Evolutionary conservation across 2,888 invertebrate species (phyloP), one percentile per base, ranked within the genome.

Genomic region (Bursaphelenchus okinawaensis): DNA sequence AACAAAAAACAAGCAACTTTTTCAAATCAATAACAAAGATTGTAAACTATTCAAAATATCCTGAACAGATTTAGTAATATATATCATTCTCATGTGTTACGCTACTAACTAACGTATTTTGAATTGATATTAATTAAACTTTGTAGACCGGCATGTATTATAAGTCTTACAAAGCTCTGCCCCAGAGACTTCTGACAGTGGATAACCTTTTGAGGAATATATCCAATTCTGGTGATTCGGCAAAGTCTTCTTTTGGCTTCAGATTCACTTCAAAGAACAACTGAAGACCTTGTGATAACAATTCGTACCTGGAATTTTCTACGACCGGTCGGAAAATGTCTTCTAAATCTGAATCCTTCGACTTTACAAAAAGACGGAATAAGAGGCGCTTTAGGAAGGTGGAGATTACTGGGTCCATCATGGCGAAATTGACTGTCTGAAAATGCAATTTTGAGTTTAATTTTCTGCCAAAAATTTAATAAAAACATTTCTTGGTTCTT

Each of bases 381-480:
- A 71, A 12, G 22, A 63, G 20, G 6, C 63, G 62, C 16, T 70
- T 65, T 29, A 71, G 59, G 26, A 66, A 59, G 9, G 52, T 50
- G 16, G 66, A 62, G 9, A 54, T 55, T 12, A 51, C 19, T 9
- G 61, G 55, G 31, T 55, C 62, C 23, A 66, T 51, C n/a, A 57
- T 27, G 28, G 51, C 68, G 28, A 71, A 69, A 19, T 72, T 61
- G 20, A 71, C 57, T 22, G 72, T 59, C 68, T 68, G 59, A 65
- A 57, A 16, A 57, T 16, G 20, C 27, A 54, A 54, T 24, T 51
- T 28, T 0, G 20, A 20, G 6, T 16, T 4, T 28, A 22, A 8
- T 7, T 16, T n/a, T 16, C n/a, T n/a, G n/a, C n/a, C n/a, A n/a
- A n/a, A n/a, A n/a, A n/a, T n/a, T n/a, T n/a, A n/a, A n/a, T n/a